Conservation (phyloP, 2,888 invertebrate species). For the Synanthedon myopaeformis region DNA sequence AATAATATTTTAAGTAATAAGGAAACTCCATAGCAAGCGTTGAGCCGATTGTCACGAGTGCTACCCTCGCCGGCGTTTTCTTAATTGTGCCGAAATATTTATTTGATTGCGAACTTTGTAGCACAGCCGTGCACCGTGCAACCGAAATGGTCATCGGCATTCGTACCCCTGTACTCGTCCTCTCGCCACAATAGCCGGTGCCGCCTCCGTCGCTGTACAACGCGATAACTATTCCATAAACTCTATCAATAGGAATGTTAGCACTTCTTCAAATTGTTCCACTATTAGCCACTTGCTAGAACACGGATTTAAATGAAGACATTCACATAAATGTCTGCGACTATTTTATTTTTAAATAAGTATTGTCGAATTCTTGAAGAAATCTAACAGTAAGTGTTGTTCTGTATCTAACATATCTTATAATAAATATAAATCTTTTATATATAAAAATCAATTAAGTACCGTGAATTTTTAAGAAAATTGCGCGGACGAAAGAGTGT, state of each 20-base stretch:
- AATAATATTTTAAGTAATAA: slow-evolving; percentile 8
- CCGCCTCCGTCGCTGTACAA: slow-evolving; percentile 21
- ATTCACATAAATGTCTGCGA: too few relatives aligned
- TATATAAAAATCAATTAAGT: too few relatives aligned
- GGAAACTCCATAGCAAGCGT: slow-evolving; percentile 35
- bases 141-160: slow-evolving; percentile 69
- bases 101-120: slow-evolving; percentile 67
- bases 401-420: too few relatives aligned
- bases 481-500: too few relatives aligned
- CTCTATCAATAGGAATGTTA: neutral
- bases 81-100: slow-evolving; percentile 72
- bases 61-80: slow-evolving; percentile 67
- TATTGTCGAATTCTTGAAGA: too few relatives aligned
- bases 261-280: neutral
- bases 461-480: too few relatives aligned
- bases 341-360: too few relatives aligned
- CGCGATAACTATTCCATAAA: slow-evolving; percentile 27
- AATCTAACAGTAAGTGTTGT: too few relatives aligned
- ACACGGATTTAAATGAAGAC: too few relatives aligned
- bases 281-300: neutral
- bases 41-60: slow-evolving; percentile 62
- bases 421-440: too few relatives aligned
- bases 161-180: slow-evolving; percentile 30
- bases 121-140: slow-evolving; percentile 58
- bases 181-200: slow-evolving; percentile 47